Conservation (phyloP, 2,797 vertebrate genomes). For the Zenarchopterus dispar region DNA sequence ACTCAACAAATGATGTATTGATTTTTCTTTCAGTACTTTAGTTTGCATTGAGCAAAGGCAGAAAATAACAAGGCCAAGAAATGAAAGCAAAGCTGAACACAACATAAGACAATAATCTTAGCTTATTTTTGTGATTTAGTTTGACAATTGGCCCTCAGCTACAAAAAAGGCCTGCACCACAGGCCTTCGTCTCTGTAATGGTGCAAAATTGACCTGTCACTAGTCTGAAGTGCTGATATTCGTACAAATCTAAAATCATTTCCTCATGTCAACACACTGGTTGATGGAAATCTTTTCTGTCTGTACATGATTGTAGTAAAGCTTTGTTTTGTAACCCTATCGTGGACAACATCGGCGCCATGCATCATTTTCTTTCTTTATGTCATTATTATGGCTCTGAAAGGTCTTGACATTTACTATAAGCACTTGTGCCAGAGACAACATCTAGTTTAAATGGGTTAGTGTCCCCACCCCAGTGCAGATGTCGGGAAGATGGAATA, state of each 20-base stretch:
- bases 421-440: conserved; percentile 66
- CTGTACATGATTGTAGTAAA: conserved; percentile 51
- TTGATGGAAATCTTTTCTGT: conserved; percentile 71
- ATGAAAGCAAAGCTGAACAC: conserved; percentile 8
- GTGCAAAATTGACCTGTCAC: conserved; percentile 78
- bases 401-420: conserved; percentile 80
- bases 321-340: conserved; percentile 43
- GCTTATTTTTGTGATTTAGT: conserved; percentile 63
- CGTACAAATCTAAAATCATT: conserved; percentile 75
- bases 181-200: conserved; percentile 62
- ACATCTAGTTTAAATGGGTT: conserved; percentile 57
- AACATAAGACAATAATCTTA: conserved; percentile 46
- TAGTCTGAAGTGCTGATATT: conserved; percentile 71
- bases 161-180: conserved; percentile 44
- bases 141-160: conserved; percentile 64
- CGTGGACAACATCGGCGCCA: conserved; percentile 47
- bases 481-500: conserved; percentile 26
- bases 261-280: conserved; percentile 55
- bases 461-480: conserved; percentile 20
- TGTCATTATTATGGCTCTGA: conserved; percentile 72
- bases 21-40: conserved; percentile 12
- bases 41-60: conserved; percentile 7
- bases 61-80: conserved; percentile 23
- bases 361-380: conserved; percentile 67
- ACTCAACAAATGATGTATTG: not conserved